Conservation (phyloP, 2,797 vertebrate genomes). For the Alexandromys oeconomus region DNA sequence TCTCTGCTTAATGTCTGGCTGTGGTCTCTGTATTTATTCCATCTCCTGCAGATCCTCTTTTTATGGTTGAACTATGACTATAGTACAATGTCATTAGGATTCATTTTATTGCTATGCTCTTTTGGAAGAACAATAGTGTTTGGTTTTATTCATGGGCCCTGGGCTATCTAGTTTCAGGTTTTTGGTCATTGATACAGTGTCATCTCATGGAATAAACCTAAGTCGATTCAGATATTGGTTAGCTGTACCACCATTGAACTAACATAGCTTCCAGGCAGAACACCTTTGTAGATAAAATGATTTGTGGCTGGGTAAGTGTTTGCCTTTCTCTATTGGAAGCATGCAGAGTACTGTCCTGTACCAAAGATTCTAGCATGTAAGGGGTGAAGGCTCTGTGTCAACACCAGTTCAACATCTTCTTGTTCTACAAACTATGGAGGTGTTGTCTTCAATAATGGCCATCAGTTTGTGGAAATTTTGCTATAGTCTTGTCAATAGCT, state of each 20-base stretch:
- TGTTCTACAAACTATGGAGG: background rate
- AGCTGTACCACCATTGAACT: background rate
- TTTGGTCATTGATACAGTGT: background rate
- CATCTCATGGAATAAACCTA: background rate
- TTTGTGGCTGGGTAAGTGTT: too few relatives aligned
- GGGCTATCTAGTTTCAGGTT: too few relatives aligned
- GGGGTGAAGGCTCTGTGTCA: background rate
- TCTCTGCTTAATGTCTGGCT: background rate
- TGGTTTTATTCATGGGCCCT: background rate
- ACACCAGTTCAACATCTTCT: background rate
- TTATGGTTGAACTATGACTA: background rate
- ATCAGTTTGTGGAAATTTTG: background rate
- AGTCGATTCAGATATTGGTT: too few relatives aligned
- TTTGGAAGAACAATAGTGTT: background rate
- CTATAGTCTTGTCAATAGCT: background rate
- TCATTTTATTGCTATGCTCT: background rate
- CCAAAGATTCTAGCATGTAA: background rate
- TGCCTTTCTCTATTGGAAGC: background rate
- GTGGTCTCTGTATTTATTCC: background rate
- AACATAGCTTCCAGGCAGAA: background rate
- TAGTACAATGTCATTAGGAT: background rate
- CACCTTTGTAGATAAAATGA: background rate
- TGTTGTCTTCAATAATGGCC: background rate
- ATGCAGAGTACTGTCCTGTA: background rate
- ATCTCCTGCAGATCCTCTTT: background rate